Evolutionary conservation across 2,113 vertebrate genomes (phyloP).

Genomic region (Hepsetus odoe): DNA sequence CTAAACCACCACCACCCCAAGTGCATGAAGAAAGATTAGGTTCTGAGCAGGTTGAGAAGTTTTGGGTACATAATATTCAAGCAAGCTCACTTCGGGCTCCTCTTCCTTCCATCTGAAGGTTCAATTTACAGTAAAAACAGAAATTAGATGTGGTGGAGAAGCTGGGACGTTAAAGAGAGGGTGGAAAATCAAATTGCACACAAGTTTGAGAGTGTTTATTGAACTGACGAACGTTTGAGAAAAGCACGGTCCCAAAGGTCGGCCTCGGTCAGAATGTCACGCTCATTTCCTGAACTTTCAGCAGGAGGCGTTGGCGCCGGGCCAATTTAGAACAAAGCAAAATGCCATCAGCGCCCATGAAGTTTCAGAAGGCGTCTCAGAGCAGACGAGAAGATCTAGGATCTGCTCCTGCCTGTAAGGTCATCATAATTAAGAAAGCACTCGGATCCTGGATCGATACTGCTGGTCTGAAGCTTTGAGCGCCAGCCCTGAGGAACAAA

Average conservation of each 20-base stretch:
- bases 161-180: background rate
- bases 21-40: too few species aligned
- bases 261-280: background rate
- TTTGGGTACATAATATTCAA: too few species aligned
- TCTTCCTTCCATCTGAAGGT: too few species aligned
- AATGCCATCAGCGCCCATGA: background rate
- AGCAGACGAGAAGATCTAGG: background rate
- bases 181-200: background rate
- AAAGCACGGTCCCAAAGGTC: background rate
- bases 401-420: background rate
- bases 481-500: background rate
- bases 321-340: background rate
- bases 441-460: background rate
- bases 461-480: too few species aligned
- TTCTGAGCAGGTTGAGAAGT: too few species aligned
- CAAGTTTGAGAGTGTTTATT: conserved; percentile 1
- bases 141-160: too few species aligned
- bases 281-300: background rate
- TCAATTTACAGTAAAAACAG: background rate
- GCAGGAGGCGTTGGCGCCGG: background rate
- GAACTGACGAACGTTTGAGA: background rate
- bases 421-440: too few species aligned
- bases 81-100: too few species aligned
- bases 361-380: background rate
- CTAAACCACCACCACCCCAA: too few species aligned